phyloP scores from a whole-genome alignment of 2,797 vertebrate species.

The Helarctos malayanus region DNA sequence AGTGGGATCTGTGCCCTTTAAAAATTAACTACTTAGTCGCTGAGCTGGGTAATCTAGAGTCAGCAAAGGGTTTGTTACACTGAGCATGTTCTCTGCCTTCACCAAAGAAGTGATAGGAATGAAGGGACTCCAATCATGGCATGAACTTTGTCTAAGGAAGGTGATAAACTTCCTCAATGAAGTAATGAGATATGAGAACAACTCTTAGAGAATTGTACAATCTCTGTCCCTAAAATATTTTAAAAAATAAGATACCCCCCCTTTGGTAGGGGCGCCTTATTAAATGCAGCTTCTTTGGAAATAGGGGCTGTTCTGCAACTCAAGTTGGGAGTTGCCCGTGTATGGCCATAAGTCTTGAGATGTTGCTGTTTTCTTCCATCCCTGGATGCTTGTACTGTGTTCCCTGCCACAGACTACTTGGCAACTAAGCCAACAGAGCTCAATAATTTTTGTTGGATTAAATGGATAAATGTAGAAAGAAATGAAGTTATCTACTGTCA shows the following conservation, averaged over 20 bases:
- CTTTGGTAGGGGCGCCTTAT: not conserved
- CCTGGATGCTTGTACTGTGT: not conserved
- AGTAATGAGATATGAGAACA: constrained; percentile 30
- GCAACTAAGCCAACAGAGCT: not conserved
- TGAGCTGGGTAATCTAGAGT: constrained; percentile 31
- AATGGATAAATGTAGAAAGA: constrained; percentile 25
- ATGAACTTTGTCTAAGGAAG: not conserved
- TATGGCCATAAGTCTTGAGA: not conserved
- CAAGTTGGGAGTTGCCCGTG: not conserved
- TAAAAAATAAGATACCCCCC: not conserved
- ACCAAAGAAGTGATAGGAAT: constrained; percentile 45
- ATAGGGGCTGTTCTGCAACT: not conserved
- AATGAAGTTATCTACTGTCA: not conserved
- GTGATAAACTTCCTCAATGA: constrained; percentile 28
- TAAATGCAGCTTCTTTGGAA: constrained; percentile 16
- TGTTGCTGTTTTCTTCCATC: not conserved
- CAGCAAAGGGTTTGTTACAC: not conserved
- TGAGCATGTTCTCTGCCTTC: not conserved
- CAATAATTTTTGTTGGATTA: not conserved
- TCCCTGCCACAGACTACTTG: not conserved
- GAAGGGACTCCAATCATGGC: not conserved
- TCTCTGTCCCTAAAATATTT: constrained; percentile 15
- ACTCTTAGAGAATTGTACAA: not conserved
- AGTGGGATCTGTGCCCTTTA: constrained; percentile 59
- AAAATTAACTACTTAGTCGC: constrained; percentile 55